phyloP scores from a whole-genome alignment of 2,888 invertebrate species.

The Hofmannophila pseudospretella region DNA sequence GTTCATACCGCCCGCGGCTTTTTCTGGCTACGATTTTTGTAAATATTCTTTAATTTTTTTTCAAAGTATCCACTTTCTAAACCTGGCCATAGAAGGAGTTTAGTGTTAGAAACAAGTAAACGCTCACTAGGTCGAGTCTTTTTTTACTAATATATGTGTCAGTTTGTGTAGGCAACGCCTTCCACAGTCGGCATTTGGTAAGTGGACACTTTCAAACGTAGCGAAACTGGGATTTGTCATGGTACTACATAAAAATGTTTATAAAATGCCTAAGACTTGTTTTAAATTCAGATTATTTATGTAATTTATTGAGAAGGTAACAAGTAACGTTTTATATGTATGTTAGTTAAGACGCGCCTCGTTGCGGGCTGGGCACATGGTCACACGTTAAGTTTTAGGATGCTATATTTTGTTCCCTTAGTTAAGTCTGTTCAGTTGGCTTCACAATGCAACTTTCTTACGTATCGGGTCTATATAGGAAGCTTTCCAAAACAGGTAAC shows the following conservation, averaged over 20 bases:
- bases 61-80: slow-evolving; percentile 24
- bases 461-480: too few relatives aligned
- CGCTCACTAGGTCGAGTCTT: slow-evolving; percentile 1
- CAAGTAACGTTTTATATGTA: slow-evolving; percentile 49
- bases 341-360: slow-evolving; percentile 42
- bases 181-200: background rate
- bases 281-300: slow-evolving; percentile 76
- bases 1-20: slow-evolving; percentile 58
- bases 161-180: too few relatives aligned
- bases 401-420: too few relatives aligned
- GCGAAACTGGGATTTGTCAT: slow-evolving; percentile 27
- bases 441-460: too few relatives aligned
- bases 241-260: slow-evolving; percentile 49
- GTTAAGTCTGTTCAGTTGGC: too few relatives aligned
- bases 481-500: too few relatives aligned
- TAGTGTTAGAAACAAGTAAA: background rate
- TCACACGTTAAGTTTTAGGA: slow-evolving; percentile 37
- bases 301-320: slow-evolving; percentile 74
- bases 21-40: slow-evolving; percentile 46
- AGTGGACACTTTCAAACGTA: slow-evolving; percentile 14
- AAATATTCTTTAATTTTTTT: slow-evolving; percentile 43
- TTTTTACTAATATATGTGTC: background rate
- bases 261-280: slow-evolving; percentile 74
- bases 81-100: background rate
- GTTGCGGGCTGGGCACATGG: slow-evolving; percentile 36